Base-by-base conservation (phyloP, 2,797 vertebrate genomes). In the Novumbra hubbsi region DNA sequence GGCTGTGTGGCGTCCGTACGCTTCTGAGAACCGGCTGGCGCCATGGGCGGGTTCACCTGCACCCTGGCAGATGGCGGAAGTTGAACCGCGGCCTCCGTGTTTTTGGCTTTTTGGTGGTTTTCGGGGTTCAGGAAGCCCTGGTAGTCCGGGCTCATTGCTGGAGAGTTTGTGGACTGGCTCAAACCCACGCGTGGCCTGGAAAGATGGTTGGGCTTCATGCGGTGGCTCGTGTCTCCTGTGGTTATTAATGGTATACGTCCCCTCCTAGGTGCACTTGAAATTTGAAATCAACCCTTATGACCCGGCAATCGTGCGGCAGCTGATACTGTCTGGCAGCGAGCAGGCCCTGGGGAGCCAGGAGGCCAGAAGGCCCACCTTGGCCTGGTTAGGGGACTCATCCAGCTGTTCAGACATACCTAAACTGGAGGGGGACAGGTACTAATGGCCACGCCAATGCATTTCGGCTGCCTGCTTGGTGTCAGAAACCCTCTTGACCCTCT, bases 201-300 rank as follows among this genome's bases (percentile, higher is more conserved):
- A 19, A 55, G 8, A n/a, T 19, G n/a, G 8, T 19, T 57, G 21
- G 21, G 55, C 9, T 3, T 24, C 7, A 21, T 11, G n/a, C 21
- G 21, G 21, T 57, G 21, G 12, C 55, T 57, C 3, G 21, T 57
- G 55, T 57, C 24, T 45, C 6, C 11, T 57, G 55, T 55, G 8
- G n/a, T 21, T 57, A 9, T 24, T 7, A 21, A 57, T 12, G 21
- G 9, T 57, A 21, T 21, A 1, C 73, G 48, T 5, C 48, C 1
- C 68, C 71, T 6, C 75, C 87, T 89, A 99, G 98, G 96, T 99
- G 87, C 96, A 99, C 90, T 92, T 99, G 85, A 99, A 98, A 90
- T 99, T 99, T 89, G 97, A 99, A 85, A 95, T 99, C 85, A 99
- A 99, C 87, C 96, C 97, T 0, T 98, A 98, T 50, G 98, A 99